A percentile compares a stretch with the other conserved stretches of the same genome.
Conservation (phyloP, 2,888 invertebrate species). For the Macaria liturata region DNA sequence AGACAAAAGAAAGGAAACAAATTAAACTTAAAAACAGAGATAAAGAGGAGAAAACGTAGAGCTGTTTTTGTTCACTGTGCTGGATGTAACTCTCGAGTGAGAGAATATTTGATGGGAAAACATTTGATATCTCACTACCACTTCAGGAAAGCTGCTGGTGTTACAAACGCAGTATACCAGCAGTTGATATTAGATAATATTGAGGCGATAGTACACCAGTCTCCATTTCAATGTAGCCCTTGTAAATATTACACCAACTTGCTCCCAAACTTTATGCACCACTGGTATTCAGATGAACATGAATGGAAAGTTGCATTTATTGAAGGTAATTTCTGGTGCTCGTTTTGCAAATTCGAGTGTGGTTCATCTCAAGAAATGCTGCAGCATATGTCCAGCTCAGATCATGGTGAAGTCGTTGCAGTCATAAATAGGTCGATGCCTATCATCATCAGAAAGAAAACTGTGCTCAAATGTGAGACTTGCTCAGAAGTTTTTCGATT, state of each 20-base stretch:
- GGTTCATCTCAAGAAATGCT: conserved; percentile 86
- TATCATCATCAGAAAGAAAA: conserved; percentile 88
- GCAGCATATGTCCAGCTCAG: conserved; percentile 85
- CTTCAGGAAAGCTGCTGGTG: conserved; percentile 87
- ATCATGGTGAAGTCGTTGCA: conserved; percentile 88
- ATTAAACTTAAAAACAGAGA: conserved; percentile 47
- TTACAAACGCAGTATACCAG: conserved; percentile 80
- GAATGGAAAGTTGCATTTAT: conserved; percentile 71
- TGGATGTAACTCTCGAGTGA: conserved; percentile 88
- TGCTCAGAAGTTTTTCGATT: conserved; percentile 88
- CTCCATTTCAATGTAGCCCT: conserved; percentile 93
- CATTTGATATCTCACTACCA: conserved; percentile 94
- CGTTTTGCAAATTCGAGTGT: conserved; percentile 88
- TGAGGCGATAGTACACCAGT: conserved; percentile 89
- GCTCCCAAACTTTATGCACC: conserved; percentile 86
- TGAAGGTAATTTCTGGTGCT: conserved; percentile 87
- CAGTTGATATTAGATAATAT: conserved; percentile 90
- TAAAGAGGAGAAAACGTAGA: conserved; percentile 80
- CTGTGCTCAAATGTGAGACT: conserved; percentile 84
- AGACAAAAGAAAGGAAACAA: conserved; percentile 41
- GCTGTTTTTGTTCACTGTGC: conserved; percentile 86
- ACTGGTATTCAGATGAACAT: conserved; percentile 89
- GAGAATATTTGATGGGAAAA: conserved; percentile 88
- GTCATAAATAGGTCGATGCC: conserved; percentile 92
- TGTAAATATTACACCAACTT: conserved; percentile 94